Conservation (phyloP, 2,113 vertebrate genomes). For the Chaenocephalus aceratus region DNA sequence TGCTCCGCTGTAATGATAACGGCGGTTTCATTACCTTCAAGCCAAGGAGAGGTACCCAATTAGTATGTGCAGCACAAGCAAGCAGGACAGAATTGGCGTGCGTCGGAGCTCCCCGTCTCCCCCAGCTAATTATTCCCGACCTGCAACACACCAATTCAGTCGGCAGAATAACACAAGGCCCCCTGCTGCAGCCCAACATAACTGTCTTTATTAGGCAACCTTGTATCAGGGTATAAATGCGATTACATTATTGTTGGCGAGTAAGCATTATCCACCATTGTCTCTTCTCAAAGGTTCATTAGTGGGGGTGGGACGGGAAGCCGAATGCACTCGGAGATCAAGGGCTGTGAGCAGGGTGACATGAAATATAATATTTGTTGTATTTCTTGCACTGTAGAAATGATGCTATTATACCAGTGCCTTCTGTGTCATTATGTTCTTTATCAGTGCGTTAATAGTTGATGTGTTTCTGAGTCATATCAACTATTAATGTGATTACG, state of each 20-base stretch:
- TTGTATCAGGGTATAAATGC: slow-evolving; percentile 57
- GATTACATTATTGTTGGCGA: slow-evolving; percentile 46
- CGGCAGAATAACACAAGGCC: slow-evolving; percentile 30
- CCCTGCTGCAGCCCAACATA: slow-evolving; percentile 28
- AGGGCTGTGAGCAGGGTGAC: not conserved
- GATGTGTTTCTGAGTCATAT: not conserved
- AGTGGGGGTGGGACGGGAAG: slow-evolving; percentile 19
- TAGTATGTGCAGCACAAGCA: slow-evolving; percentile 75
- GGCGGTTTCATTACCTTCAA: slow-evolving; percentile 71
- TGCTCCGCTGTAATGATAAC: slow-evolving; percentile 66
- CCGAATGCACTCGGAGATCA: not conserved
- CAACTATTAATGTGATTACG: not conserved
- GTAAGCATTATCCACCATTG: slow-evolving; percentile 24
- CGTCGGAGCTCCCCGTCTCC: slow-evolving; percentile 63
- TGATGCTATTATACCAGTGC: not conserved
- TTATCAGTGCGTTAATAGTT: not conserved
- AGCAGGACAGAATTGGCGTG: slow-evolving; percentile 48
- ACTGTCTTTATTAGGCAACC: slow-evolving; percentile 55
- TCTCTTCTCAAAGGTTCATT: slow-evolving; percentile 38
- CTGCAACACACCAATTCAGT: slow-evolving; percentile 55
- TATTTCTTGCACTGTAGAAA: not conserved
- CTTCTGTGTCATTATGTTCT: not conserved
- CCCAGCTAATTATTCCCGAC: slow-evolving; percentile 72
- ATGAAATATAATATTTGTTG: not conserved
- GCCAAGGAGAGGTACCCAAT: slow-evolving; percentile 73